Conservation (phyloP, 2,113 vertebrate species). For the Heterochromis multidens region DNA sequence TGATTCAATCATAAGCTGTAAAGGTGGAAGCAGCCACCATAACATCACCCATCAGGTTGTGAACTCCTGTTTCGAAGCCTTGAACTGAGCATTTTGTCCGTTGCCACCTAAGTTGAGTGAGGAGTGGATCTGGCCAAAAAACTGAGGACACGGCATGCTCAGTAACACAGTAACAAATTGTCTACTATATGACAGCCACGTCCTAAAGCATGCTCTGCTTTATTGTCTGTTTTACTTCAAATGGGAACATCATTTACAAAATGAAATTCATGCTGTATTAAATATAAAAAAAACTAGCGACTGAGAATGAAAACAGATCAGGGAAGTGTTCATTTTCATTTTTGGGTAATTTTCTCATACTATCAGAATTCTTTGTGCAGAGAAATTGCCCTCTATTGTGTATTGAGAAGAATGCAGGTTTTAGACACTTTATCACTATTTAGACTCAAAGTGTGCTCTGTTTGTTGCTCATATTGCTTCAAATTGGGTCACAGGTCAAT, state of each 20-base stretch:
- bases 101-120: background rate
- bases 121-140: background rate
- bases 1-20: background rate
- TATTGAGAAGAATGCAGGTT: no score
- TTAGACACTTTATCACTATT: background rate
- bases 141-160: background rate
- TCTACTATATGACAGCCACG: no score
- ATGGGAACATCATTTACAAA: background rate
- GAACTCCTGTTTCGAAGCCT: background rate
- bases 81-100: background rate
- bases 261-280: background rate
- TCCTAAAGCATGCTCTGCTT: background rate
- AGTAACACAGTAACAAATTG: background rate
- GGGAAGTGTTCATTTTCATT: background rate
- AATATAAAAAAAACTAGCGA: background rate
- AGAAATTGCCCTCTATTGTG: background rate
- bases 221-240: background rate
- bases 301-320: background rate
- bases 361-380: background rate
- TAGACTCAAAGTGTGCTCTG: background rate
- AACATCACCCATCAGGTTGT: background rate
- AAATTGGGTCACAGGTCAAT: background rate
- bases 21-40: background rate
- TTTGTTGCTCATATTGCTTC: background rate
- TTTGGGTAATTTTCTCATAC: background rate